phyloP scores from a whole-genome alignment of 2,888 invertebrate species.

The Drosophila incognita region DNA sequence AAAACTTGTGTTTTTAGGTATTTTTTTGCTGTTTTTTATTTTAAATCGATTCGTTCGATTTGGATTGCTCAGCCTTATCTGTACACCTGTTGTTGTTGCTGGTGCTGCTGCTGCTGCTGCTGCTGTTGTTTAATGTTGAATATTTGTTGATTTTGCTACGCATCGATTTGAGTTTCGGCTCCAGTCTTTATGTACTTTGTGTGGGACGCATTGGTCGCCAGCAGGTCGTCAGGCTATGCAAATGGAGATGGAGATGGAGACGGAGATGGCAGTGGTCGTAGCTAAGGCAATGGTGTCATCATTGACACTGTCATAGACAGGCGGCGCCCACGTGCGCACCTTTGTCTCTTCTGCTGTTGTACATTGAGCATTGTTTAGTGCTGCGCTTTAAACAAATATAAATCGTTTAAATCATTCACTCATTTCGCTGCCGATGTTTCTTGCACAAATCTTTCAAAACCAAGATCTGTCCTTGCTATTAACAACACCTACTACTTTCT shows the following conservation, averaged over 20 bases:
- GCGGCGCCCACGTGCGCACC: conserved; percentile 35
- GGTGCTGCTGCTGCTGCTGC: conserved; percentile 14
- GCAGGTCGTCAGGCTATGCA: conserved; percentile 21
- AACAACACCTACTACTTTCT: conserved; percentile 35
- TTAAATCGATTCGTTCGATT: conserved; percentile 27
- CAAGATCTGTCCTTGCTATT: conserved; percentile 65
- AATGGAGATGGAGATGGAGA: conserved; percentile 43
- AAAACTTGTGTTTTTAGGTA: conserved; percentile 15
- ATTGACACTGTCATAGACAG: conserved; percentile 56
- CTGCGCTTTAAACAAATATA: conserved; percentile 4
- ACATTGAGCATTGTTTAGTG: conserved; percentile 25
- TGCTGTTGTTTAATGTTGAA: conserved; percentile 19
- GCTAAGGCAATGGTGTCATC: conserved; percentile 68
- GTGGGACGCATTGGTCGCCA: conserved; percentile 36
- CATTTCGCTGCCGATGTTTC: neutral
- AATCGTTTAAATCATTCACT: conserved; percentile 31
- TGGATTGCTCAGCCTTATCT: conserved; percentile 38
- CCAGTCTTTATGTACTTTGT: conserved; percentile 15
- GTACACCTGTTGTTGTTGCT: conserved; percentile 40
- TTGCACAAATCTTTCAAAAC: conserved; percentile 28
- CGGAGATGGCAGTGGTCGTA: conserved; percentile 6
- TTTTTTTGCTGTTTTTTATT: conserved; percentile 11
- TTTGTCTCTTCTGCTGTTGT: conserved; percentile 3
- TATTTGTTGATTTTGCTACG: conserved; percentile 19
- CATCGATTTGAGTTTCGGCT: conserved; percentile 29